Percentiles rank a stretch among this genome's conserved stretches.
These are phyloP conservation scores for Thryonomys swinderianus DNA, from an alignment of 2,113 vertebrate genomes.

Conservation along the genomic window DNA sequence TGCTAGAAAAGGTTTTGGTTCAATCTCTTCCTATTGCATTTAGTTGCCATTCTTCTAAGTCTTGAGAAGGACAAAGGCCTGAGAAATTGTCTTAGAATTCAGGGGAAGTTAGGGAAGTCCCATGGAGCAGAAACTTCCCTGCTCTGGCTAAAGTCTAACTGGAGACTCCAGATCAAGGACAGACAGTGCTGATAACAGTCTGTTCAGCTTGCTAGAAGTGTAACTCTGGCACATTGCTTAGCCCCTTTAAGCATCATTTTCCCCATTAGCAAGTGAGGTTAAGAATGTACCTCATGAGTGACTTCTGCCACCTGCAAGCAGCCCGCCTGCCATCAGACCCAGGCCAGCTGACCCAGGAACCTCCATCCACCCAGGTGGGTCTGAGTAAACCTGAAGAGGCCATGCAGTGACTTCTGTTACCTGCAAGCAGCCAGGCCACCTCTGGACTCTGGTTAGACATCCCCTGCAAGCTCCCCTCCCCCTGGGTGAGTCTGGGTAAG, in stretches of 20 bases:
- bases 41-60: not conserved
- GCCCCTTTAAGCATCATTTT: not conserved
- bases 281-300: too few relatives aligned
- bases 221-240: not conserved
- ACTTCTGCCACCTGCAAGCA: too few relatives aligned
- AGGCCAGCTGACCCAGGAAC: too few relatives aligned
- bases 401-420: too few relatives aligned
- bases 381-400: too few relatives aligned
- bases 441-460: too few relatives aligned
- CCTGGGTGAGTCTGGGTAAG: too few relatives aligned
- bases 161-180: not conserved
- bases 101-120: not conserved
- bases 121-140: not conserved
- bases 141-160: not conserved
- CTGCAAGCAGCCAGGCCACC: too few relatives aligned
- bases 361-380: too few relatives aligned
- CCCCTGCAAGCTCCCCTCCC: too few relatives aligned
- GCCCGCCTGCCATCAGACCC: too few relatives aligned
- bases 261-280: not conserved
- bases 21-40: not conserved
- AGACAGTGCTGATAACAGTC: not conserved
- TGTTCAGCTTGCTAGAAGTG: not conserved
- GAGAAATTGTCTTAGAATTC: not conserved
- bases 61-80: not conserved
- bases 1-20: not conserved